Percentiles rank a stretch among this genome's conserved stretches.
Conservation (phyloP, 2,797 vertebrate genomes). For the Poecile montanus region DNA sequence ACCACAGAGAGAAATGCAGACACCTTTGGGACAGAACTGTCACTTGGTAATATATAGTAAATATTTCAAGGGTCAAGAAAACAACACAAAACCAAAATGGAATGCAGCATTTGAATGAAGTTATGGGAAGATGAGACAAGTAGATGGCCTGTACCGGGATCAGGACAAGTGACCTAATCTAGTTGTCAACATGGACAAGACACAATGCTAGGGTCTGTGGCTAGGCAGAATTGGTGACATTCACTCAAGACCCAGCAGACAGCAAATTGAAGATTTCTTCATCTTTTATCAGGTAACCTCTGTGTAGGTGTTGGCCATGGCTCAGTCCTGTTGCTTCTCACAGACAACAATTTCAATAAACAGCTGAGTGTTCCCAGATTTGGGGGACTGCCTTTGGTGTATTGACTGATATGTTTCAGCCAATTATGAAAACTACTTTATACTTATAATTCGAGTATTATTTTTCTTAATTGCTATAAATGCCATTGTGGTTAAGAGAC, state of each 20-base stretch:
- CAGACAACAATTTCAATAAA: neutral
- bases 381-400: neutral
- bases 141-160: neutral
- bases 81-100: neutral
- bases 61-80: neutral
- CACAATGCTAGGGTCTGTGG: neutral
- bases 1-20: neutral
- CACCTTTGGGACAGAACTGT: neutral
- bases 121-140: neutral
- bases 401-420: neutral
- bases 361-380: neutral
- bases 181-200: neutral
- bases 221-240: neutral
- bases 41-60: neutral
- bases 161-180: neutral
- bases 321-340: neutral
- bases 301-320: neutral
- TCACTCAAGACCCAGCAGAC: neutral
- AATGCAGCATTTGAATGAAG: neutral
- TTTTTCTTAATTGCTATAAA: constrained; percentile 37
- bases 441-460: neutral
- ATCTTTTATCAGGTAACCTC: neutral
- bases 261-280: neutral
- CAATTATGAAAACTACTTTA: neutral
- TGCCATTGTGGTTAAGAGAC: neutral